Conservation (phyloP, 2,113 vertebrate genomes). For the Cyprinodon variegatus region DNA sequence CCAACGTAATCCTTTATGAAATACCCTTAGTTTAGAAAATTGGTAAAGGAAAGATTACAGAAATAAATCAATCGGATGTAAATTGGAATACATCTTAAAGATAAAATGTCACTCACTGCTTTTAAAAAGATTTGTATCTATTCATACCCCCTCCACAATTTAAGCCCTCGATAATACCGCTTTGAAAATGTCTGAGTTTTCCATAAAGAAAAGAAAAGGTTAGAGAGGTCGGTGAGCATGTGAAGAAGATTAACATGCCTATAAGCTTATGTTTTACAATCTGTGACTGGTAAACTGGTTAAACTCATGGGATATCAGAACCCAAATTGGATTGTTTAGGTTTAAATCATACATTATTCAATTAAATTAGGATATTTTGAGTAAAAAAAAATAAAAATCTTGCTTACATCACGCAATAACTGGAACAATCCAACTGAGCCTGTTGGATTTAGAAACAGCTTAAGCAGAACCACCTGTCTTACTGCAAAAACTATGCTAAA, state of each 20-base stretch:
- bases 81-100: neutral
- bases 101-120: neutral
- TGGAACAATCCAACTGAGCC: neutral
- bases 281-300: slow-evolving; percentile 7
- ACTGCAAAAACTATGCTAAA: neutral
- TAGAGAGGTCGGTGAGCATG: slow-evolving; percentile 3
- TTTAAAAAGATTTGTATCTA: neutral
- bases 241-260: slow-evolving; percentile 4
- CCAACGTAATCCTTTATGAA: too few species aligned
- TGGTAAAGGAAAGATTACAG: neutral
- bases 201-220: neutral
- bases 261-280: too few species aligned
- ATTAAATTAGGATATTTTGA: too few species aligned
- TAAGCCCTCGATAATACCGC: neutral
- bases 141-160: neutral
- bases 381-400: neutral
- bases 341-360: too few species aligned
- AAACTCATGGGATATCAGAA: slow-evolving; percentile 12
- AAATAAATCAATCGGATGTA: neutral
- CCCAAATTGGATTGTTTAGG: neutral
- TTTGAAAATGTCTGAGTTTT: neutral
- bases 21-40: too few species aligned
- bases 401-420: neutral
- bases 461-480: too few species aligned
- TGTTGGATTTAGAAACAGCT: neutral